Evolutionary conservation across 2,888 invertebrate genomes (phyloP).

Genomic region (Synanthedon myopaeformis): DNA sequence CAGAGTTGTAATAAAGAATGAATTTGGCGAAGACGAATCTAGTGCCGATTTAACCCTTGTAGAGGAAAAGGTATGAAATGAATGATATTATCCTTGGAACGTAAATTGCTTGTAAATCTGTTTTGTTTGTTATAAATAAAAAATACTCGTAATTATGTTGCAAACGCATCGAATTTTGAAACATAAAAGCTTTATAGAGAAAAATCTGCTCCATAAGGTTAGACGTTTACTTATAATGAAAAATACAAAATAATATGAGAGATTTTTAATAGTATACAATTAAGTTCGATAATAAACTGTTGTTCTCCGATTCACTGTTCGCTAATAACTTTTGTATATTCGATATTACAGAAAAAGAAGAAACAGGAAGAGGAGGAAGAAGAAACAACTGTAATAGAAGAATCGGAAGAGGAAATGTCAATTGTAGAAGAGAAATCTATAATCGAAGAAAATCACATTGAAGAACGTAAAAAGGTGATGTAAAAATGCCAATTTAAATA

Average conservation of each 20-base stretch:
- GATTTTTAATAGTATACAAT: too few species aligned
- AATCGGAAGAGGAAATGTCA: slow-evolving; percentile 65
- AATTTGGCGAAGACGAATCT: slow-evolving; percentile 90
- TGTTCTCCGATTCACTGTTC: neutral
- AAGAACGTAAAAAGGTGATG: slow-evolving; percentile 54
- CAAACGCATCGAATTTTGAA: too few species aligned
- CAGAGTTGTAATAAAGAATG: slow-evolving; percentile 88
- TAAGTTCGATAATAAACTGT: too few species aligned
- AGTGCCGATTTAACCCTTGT: slow-evolving; percentile 86
- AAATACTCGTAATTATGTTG: neutral
- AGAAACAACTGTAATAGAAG: slow-evolving; percentile 56
- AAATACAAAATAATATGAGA: too few species aligned
- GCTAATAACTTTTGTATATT: neutral
- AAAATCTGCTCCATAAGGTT: too few species aligned
- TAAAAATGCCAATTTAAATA: too few species aligned
- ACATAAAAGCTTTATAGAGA: too few species aligned
- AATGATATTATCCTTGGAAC: neutral
- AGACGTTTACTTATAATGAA: too few species aligned
- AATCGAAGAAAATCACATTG: slow-evolving; percentile 62
- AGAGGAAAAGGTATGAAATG: slow-evolving; percentile 58
- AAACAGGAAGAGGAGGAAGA: slow-evolving; percentile 49
- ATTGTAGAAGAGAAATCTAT: slow-evolving; percentile 58
- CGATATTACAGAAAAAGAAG: slow-evolving; percentile 58
- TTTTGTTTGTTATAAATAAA: neutral
- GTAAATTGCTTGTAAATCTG: neutral